Percentiles rank a stretch among this genome's conserved stretches.
Evolutionary conservation across 2,888 invertebrate species (phyloP).

Genomic region (Coleophora deauratella): DNA sequence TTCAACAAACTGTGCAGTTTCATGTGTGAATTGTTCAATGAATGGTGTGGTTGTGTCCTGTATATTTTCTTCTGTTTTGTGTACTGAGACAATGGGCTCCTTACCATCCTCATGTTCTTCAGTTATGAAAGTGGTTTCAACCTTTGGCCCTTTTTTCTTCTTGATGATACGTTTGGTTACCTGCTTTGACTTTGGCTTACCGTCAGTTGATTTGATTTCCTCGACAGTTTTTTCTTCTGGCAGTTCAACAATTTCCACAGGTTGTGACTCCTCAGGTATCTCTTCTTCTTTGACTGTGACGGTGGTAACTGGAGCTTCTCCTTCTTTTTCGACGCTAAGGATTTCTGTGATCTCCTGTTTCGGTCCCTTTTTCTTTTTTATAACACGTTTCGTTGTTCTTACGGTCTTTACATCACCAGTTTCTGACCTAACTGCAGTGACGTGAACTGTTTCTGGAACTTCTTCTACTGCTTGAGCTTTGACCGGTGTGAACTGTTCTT

Average conservation of each 20-base stretch:
- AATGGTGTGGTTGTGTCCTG: constrained; percentile 26
- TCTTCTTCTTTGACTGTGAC: constrained; percentile 20
- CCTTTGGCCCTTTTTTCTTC: constrained; percentile 19
- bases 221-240: constrained; percentile 28
- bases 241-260: constrained; percentile 21
- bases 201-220: constrained; percentile 29
- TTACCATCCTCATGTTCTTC: constrained; percentile 14
- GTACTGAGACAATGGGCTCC: constrained; percentile 21
- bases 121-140: constrained; percentile 11
- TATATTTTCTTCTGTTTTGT: constrained; percentile 25
- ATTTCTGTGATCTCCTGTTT: constrained; percentile 23
- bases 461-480: constrained; percentile 34
- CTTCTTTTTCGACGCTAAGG: constrained; percentile 23
- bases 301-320: constrained; percentile 27
- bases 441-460: constrained; percentile 27
- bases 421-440: constrained; percentile 41
- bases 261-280: constrained; percentile 9
- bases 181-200: constrained; percentile 23
- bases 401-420: constrained; percentile 38
- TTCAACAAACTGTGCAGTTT: constrained; percentile 29
- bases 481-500: constrained; percentile 16
- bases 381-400: constrained; percentile 21
- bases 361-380: constrained; percentile 27
- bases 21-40: constrained; percentile 8
- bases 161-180: constrained; percentile 22